Evolutionary conservation across 1,140 invertebrate genomes (phyloP), one percentile per base, ranked within the genome.

Genomic region (Uloborus diversus): DNA sequence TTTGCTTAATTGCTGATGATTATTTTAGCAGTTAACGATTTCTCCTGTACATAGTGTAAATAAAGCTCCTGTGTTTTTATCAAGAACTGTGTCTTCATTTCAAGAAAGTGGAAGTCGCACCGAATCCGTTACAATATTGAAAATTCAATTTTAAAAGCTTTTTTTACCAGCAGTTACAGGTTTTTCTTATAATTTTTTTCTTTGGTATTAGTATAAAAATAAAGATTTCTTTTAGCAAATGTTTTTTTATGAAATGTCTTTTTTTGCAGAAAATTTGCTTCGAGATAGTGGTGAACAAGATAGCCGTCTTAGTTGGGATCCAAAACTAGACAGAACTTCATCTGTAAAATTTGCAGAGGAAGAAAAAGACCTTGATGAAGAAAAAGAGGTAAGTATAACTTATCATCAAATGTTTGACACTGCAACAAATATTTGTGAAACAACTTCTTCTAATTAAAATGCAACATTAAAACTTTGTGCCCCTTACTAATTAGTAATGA

Each of bases 331-430:
- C 35, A 51, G 84, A 79, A 73, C 81, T 49, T 83, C 82, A 79
- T 78, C 93, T 4, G 94, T 97, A 81, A 96, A 96, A 86, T 96
- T 97, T 86, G 93, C 92, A 33, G 94, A 96, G 85, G 87, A 88
- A 23, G 78, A 68, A 23, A 80, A 79, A 56, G 81, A 71, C 47
- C 14, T 78, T 0, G 61, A 65, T 33, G 83, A 84, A 35, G 81
- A 83, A 4, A 80, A 71, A 25, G 80, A 82, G 61, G 75, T 80
- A 51, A 49, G 30, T 32, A 27, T 25, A 32, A 5, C 47, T 11
- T 71, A 69, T 28, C 13, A 49, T 78, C 35, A 33, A 25, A 32
- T 20, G 20, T 5, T n/a, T n/a, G n/a, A n/a, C n/a, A n/a, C n/a
- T n/a, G n/a, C n/a, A n/a, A n/a, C n/a, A n/a, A n/a, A n/a, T n/a